Evolutionary conservation across 2,888 invertebrate genomes (phyloP).

Genomic region (Pediacus dermestoides): DNA sequence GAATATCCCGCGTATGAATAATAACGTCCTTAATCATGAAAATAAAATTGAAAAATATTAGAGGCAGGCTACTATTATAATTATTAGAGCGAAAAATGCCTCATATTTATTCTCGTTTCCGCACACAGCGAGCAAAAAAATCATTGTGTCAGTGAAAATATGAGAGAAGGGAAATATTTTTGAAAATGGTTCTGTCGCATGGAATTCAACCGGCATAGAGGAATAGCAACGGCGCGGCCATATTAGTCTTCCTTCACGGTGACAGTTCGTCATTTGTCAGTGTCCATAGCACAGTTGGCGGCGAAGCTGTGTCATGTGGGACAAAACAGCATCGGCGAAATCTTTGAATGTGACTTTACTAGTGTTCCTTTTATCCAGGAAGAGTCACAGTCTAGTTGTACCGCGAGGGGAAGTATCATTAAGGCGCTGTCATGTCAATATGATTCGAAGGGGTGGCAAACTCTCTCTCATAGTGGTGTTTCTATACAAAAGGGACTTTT

Average conservation of each 20-base stretch:
- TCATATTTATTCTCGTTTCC: constrained; percentile 46
- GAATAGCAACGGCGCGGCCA: constrained; percentile 50
- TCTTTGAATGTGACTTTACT: constrained; percentile 42
- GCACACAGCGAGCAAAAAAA: constrained; percentile 32
- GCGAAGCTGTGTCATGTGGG: constrained; percentile 52
- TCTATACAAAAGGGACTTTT: constrained; percentile 49
- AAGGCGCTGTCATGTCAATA: constrained; percentile 53
- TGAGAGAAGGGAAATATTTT: constrained; percentile 46
- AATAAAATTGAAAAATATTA: constrained; percentile 47
- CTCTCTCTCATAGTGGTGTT: constrained; percentile 38
- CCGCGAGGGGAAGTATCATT: constrained; percentile 50
- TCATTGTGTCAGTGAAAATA: constrained; percentile 40
- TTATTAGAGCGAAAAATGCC: constrained; percentile 47
- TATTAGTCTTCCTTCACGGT: constrained; percentile 55
- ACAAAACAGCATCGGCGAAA: constrained; percentile 50
- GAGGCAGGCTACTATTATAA: constrained; percentile 45
- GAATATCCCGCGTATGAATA: constrained; percentile 33
- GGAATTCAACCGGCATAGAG: constrained; percentile 47
- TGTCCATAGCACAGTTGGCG: constrained; percentile 52
- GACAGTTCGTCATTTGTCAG: constrained; percentile 56
- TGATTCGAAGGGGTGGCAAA: constrained; percentile 49
- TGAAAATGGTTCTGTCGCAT: constrained; percentile 48
- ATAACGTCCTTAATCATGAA: constrained; percentile 38
- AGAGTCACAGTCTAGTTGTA: constrained; percentile 41
- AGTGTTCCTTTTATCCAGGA: constrained; percentile 1